Conservation (phyloP, 2,113 vertebrate genomes). For the Festucalex cinctus region DNA sequence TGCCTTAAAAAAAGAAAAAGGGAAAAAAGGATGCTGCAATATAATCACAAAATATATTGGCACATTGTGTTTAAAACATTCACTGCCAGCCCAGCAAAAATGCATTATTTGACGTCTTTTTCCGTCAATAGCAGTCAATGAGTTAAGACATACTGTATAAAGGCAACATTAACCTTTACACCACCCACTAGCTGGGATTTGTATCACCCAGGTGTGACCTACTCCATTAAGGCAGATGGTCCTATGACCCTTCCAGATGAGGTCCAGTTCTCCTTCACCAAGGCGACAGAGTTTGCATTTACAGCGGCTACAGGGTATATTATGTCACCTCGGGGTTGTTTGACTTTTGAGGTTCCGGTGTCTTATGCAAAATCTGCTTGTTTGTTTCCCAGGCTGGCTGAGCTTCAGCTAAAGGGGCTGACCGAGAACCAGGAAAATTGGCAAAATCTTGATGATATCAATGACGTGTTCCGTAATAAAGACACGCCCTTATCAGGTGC, state of each 20-base stretch:
- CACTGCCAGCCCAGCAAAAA: too few relatives aligned
- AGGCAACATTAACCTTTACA: not conserved
- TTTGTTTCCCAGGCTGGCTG: slow-evolving; percentile 35
- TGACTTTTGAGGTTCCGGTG: too few relatives aligned
- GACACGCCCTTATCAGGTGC: slow-evolving; percentile 45
- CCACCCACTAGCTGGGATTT: slow-evolving; percentile 45
- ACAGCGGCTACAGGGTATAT: slow-evolving; percentile 31
- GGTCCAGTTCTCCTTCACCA: slow-evolving; percentile 58
- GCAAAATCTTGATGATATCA: slow-evolving; percentile 29
- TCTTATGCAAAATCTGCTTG: not conserved
- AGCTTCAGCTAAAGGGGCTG: slow-evolving; percentile 49
- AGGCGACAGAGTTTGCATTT: slow-evolving; percentile 30
- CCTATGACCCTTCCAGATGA: slow-evolving; percentile 37
- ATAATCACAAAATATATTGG: too few relatives aligned
- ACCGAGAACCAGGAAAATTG: slow-evolving; percentile 16
- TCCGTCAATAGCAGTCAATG: too few relatives aligned
- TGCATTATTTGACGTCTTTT: too few relatives aligned
- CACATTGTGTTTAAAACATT: too few relatives aligned
- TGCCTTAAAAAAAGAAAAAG: too few relatives aligned
- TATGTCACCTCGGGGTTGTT: too few relatives aligned
- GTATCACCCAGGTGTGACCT: slow-evolving; percentile 47
- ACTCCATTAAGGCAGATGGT: slow-evolving; percentile 16
- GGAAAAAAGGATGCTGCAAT: too few relatives aligned
- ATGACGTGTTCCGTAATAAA: slow-evolving; percentile 45
- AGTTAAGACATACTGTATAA: not conserved